phyloP scores from a whole-genome alignment of 2,113 vertebrate genomes.

The Ornithorhynchus anatinus region DNA sequence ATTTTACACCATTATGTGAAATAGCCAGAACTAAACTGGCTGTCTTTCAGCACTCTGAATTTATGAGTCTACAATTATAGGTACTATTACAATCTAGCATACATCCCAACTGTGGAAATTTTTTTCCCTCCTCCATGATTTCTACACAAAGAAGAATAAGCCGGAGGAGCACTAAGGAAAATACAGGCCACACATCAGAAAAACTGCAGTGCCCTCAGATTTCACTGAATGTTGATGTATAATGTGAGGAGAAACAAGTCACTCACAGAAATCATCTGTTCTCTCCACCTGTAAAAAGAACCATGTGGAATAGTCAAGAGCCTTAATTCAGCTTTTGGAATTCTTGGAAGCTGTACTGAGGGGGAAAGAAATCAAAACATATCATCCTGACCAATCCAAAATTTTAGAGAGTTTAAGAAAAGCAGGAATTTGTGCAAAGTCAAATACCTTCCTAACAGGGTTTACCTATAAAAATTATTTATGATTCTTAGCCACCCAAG shows the following conservation, averaged over 20 bases:
- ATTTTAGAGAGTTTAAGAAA: conserved; percentile 9
- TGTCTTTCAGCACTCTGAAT: too few species aligned
- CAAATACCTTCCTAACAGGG: conserved; percentile 16
- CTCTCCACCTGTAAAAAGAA: conserved; percentile 9
- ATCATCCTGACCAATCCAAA: neutral
- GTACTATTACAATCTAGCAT: neutral
- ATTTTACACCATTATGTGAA: too few species aligned
- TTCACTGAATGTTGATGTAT: conserved; percentile 12
- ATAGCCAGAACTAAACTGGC: too few species aligned
- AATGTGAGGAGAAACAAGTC: conserved; percentile 5
- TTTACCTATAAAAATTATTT: conserved; percentile 42
- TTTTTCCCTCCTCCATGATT: neutral
- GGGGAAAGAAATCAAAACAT: neutral
- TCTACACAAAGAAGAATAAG: neutral
- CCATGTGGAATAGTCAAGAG: neutral
- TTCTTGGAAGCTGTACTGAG: neutral
- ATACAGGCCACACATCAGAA: neutral
- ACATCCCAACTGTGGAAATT: neutral
- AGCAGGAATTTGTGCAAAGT: conserved; percentile 23
- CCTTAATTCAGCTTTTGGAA: neutral
- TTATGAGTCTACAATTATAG: neutral
- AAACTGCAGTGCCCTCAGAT: neutral
- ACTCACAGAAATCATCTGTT: neutral
- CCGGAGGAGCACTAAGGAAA: conserved; percentile 5
- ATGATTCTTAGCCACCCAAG: conserved; percentile 27